These are phyloP conservation scores for Artibeus jamaicensis DNA, from an alignment of 2,797 vertebrate genomes.

Conservation along the genomic window DNA sequence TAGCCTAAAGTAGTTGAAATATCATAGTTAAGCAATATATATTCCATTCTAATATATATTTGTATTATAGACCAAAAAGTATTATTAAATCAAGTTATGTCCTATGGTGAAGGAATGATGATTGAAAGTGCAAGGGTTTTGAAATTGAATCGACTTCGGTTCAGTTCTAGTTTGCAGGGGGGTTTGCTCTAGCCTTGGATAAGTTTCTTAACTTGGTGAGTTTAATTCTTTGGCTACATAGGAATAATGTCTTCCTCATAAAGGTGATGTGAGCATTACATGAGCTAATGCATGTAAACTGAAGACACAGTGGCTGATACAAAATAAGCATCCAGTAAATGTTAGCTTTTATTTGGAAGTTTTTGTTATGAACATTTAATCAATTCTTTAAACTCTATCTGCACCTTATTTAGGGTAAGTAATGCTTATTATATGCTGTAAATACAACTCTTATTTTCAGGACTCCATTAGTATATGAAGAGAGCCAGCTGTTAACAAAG, in stretches of 20 bases:
- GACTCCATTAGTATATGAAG: background rate
- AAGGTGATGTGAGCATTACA: background rate
- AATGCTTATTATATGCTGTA: background rate
- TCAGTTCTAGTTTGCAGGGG: background rate
- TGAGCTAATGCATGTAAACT: background rate
- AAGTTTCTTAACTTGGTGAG: background rate
- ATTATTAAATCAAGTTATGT: conserved; percentile 4
- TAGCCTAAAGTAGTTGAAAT: background rate
- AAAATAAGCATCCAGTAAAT: conserved; percentile 23
- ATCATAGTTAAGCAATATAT: background rate
- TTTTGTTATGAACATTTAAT: background rate
- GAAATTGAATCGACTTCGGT: background rate
- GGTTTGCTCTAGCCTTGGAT: conserved; percentile 10
- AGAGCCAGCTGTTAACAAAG: conserved; percentile 11
- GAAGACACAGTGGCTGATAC: background rate
- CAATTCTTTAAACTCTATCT: background rate
- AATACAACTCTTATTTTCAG: background rate
- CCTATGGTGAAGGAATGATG: background rate
- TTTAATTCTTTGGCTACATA: conserved; percentile 46
- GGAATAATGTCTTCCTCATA: background rate
- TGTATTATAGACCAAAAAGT: background rate
- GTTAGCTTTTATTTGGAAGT: conserved; percentile 31
- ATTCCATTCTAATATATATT: conserved; percentile 11
- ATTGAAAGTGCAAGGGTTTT: background rate
- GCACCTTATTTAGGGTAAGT: background rate